These are phyloP conservation scores for Epinotia brunnichana DNA, from an alignment of 2,888 invertebrate species.

Conservation along the genomic window DNA sequence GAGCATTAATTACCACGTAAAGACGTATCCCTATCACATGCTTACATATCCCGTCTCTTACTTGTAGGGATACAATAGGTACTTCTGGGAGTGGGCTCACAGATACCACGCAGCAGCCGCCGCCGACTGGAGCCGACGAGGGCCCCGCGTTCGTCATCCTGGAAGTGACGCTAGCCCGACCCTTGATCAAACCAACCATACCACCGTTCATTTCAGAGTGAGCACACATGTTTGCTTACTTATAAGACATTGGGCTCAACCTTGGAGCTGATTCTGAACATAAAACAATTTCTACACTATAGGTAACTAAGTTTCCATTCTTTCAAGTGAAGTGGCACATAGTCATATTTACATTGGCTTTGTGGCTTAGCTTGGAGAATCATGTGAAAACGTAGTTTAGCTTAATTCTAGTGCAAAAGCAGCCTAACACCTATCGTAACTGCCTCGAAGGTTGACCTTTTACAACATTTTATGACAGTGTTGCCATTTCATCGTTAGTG, in stretches of 20 bases:
- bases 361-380: too few relatives aligned
- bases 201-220: slow-evolving; percentile 64
- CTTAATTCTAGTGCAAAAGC: too few relatives aligned
- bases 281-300: too few relatives aligned
- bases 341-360: too few relatives aligned
- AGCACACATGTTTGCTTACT: slow-evolving; percentile 38
- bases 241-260: neutral
- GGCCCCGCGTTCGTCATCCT: slow-evolving; percentile 67
- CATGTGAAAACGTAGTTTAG: neutral
- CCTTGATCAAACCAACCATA: slow-evolving; percentile 59
- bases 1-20: too few relatives aligned
- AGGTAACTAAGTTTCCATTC: too few relatives aligned
- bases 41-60: neutral
- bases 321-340: too few relatives aligned
- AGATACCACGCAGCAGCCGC: slow-evolving; percentile 30
- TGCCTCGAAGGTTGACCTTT: neutral
- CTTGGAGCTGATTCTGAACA: neutral
- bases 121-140: slow-evolving; percentile 64
- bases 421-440: too few relatives aligned
- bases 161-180: slow-evolving; percentile 63
- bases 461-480: too few relatives aligned
- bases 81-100: neutral
- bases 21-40: too few relatives aligned
- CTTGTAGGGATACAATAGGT: neutral
- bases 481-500: neutral